Percentiles rank a stretch among this genome's conserved stretches.
phyloP scores from a whole-genome alignment of 2,888 invertebrate genomes.

The Opisthograptis luteolata region DNA sequence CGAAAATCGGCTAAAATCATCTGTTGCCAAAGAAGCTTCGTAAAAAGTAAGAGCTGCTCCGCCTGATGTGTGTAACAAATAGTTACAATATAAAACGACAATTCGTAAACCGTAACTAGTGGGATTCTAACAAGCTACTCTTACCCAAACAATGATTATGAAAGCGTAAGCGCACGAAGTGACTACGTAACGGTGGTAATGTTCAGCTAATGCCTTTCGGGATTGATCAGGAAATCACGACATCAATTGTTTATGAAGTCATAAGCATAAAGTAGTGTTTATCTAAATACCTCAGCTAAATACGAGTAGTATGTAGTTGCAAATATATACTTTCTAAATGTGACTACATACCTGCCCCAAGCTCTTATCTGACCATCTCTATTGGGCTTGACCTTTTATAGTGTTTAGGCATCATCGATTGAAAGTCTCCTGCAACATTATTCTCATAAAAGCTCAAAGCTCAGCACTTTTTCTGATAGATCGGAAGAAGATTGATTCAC shows the following conservation, averaged over 20 bases:
- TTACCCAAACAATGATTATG: constrained; percentile 39
- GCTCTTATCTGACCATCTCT: neutral
- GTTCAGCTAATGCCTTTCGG: constrained; percentile 25
- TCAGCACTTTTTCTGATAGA: neutral
- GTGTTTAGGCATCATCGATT: constrained; percentile 1
- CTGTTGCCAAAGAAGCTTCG: too few species aligned
- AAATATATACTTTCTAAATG: constrained; percentile 3
- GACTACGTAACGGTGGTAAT: constrained; percentile 32
- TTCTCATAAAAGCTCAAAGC: neutral
- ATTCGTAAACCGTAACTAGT: constrained; percentile 20
- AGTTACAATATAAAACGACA: too few species aligned
- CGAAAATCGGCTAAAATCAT: too few species aligned
- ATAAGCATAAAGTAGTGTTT: constrained; percentile 5
- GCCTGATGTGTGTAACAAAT: too few species aligned
- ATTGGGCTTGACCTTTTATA: neutral
- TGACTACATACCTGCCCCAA: neutral
- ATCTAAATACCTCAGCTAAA: neutral
- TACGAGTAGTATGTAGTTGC: neutral
- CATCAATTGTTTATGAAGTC: constrained; percentile 21
- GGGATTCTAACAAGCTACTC: constrained; percentile 24
- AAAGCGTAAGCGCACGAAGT: constrained; percentile 39
- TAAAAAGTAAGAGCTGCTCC: too few species aligned
- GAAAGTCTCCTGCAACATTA: neutral
- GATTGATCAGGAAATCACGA: constrained; percentile 28
- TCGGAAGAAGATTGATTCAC: constrained; percentile 3